Percentiles rank a stretch among this genome's conserved stretches.
Conservation (phyloP, 2,797 vertebrate species). For the Myiothlypis coronata region DNA sequence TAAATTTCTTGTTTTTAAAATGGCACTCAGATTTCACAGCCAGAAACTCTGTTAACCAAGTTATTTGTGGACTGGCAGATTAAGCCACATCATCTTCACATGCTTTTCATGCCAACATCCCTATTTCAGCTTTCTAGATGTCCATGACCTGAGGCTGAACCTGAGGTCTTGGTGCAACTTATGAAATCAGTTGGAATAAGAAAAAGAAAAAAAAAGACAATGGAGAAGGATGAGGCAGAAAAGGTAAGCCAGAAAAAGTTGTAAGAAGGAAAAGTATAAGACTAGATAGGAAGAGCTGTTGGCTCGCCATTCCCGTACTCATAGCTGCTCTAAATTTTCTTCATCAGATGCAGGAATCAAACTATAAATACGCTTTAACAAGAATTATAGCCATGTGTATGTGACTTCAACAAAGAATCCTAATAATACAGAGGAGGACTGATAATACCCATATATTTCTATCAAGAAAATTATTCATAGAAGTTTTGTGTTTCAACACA, state of each 20-base stretch:
- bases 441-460: neutral
- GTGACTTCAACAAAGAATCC: neutral
- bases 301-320: neutral
- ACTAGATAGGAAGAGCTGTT: neutral
- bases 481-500: neutral
- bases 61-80: neutral
- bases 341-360: neutral
- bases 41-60: neutral
- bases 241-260: neutral
- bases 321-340: neutral
- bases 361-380: neutral
- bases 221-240: neutral
- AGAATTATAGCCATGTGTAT: neutral
- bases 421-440: neutral
- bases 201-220: neutral
- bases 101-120: neutral
- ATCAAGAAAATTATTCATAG: neutral
- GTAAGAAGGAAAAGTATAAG: neutral
- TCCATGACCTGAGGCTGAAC: neutral
- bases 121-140: neutral
- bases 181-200: conserved; percentile 7
- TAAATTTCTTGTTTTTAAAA: conserved; percentile 3
- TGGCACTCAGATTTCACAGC: neutral
- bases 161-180: neutral
- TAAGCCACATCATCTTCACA: neutral